Evolutionary conservation across 1,140 invertebrate genomes (phyloP), one percentile per base, ranked within the genome.

Genomic region (Oedothorax gibbosus): DNA sequence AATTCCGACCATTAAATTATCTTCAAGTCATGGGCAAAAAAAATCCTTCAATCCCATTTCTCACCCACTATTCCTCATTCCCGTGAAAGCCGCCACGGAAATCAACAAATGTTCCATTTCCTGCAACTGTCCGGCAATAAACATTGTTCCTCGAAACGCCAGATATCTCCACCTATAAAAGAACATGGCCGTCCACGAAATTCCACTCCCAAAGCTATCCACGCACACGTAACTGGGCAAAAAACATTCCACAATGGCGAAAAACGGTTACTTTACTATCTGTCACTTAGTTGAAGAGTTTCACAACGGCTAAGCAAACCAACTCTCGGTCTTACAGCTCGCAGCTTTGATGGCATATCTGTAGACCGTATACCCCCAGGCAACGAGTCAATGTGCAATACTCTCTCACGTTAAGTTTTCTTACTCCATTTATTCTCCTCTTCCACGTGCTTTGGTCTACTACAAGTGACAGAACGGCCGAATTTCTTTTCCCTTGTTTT

Each of bases 281-380:
- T 77, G 75, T 77, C 75, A 77, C 75, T 77, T 77, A 64, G 75
- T 77, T 64, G 75, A 50, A 65, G 75, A 20, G 12, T 68, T 68
- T 68, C 65, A 35, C 35, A 68, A 65, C 60, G 49, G 75, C 60
- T 51, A 77, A 65, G 54, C 60, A 77, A 77, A 77, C 75, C 75
- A 77, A 65, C 75, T 60, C 75, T 7, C 8, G 35, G 75, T 60
- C 72, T 75, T 15, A 7, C 56, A 75, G 72, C 72, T 77, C 51
- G 9, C 49, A 77, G 75, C 75, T 77, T 77, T 77, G 75, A 77
- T 77, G 75, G 75, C 75, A 9, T 77, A 77, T 65, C 75, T 77
- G 18, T 50, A 64, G 35, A 56, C 75, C 60, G 51, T 64, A 77
- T 77, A 51, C 21, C 75, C 75, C 53, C 75, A 77, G 75, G 35